Percentiles rank a stretch among this genome's conserved stretches.
phyloP scores from a whole-genome alignment of 2,888 invertebrate genomes.

The Paralinhomoeus sp. region DNA sequence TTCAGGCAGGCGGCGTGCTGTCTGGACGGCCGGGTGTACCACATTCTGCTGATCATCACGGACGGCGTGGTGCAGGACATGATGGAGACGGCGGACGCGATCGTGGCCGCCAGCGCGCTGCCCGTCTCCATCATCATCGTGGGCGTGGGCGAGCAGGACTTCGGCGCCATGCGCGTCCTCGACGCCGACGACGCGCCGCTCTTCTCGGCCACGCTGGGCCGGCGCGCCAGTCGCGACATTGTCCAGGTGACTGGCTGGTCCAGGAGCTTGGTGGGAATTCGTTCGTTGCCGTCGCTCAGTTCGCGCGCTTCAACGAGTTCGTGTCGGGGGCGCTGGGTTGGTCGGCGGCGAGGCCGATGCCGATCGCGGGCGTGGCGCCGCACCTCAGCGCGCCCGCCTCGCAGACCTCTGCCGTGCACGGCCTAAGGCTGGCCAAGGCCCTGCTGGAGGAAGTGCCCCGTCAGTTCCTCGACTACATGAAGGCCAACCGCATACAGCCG shows the following conservation, averaged over 20 bases:
- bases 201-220: constrained; percentile 24
- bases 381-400: no score
- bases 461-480: constrained; percentile 3
- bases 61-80: constrained; percentile 41
- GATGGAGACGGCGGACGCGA: constrained; percentile 23
- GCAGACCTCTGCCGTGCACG: no score
- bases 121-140: constrained; percentile 38
- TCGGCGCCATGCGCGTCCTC: constrained; percentile 35
- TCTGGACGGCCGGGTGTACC: constrained; percentile 27
- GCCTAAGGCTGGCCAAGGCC: constrained; percentile 29
- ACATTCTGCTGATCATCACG: constrained; percentile 38
- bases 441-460: constrained; percentile 34
- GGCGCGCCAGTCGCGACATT: constrained; percentile 34
- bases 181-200: constrained; percentile 34
- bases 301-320: constrained; percentile 2
- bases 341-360: no score
- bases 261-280: constrained; percentile 6
- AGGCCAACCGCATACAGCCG: constrained; percentile 1
- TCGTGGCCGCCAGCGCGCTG: constrained; percentile 30
- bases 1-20: neutral
- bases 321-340: no score
- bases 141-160: constrained; percentile 12
- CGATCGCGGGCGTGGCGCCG: no score
- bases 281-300: no score
- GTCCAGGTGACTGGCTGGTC: constrained; percentile 30